Percentiles rank a stretch among this genome's conserved stretches.
Conservation (phyloP, 2,797 vertebrate species). For the Lemur catta region DNA sequence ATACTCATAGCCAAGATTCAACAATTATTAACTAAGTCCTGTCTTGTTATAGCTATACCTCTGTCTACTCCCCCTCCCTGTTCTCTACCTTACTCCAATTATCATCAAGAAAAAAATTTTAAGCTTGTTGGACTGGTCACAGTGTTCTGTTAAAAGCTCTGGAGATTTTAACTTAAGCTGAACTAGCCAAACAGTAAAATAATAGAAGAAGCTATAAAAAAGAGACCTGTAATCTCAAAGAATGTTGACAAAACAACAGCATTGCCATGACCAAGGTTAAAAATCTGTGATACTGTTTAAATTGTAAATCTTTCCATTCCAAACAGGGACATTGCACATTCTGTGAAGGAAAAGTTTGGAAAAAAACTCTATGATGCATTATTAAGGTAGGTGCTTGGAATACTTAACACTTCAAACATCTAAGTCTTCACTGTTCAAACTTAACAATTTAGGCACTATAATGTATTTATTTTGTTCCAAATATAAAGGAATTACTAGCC, state of each 20-base stretch:
- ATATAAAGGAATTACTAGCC: background rate
- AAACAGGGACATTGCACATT: constrained; percentile 94
- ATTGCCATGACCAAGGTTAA: background rate
- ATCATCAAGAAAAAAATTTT: background rate
- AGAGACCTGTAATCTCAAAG: background rate
- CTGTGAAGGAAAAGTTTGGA: constrained; percentile 97
- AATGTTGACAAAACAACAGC: background rate
- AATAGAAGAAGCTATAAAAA: background rate
- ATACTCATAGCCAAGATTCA: background rate
- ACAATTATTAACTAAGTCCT: background rate
- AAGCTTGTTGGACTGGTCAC: background rate
- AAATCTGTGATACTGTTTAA: background rate
- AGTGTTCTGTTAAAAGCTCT: background rate
- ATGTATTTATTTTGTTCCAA: background rate
- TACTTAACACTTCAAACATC: background rate
- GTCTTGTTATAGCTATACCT: background rate
- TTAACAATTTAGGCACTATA: background rate
- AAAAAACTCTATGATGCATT: constrained; percentile 94
- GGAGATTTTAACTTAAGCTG: background rate
- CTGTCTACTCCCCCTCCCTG: background rate
- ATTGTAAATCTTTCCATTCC: constrained; percentile 48
- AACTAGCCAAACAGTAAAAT: background rate
- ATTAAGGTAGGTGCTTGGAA: constrained; percentile 87
- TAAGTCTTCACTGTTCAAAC: background rate
- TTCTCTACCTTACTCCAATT: background rate